Evolutionary conservation across 2,113 vertebrate species (phyloP).

Genomic region (Notarius lentiginosus): DNA sequence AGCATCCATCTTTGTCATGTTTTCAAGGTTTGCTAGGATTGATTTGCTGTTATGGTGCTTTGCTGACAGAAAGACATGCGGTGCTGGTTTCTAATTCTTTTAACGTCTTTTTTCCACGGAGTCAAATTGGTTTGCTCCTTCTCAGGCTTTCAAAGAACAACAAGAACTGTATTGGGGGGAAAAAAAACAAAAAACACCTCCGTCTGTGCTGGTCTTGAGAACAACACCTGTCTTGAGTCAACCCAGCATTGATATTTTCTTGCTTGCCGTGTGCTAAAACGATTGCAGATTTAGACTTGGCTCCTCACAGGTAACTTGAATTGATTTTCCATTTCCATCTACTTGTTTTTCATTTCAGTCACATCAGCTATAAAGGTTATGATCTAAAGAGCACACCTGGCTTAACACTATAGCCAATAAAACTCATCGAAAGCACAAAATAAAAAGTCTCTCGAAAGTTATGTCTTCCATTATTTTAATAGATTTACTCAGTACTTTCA

Average conservation of each 20-base stretch:
- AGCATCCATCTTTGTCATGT: constrained; percentile 17
- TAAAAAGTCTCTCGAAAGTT: too few species aligned
- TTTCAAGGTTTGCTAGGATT: neutral
- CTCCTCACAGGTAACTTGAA: constrained; percentile 29
- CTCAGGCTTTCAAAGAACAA: neutral
- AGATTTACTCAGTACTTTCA: neutral
- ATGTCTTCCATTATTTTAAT: neutral
- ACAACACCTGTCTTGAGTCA: neutral
- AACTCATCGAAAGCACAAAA: neutral
- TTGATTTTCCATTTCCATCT: constrained; percentile 39
- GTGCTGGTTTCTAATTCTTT: neutral
- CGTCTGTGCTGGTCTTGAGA: neutral
- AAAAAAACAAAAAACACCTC: neutral
- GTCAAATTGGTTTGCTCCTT: neutral
- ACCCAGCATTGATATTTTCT: neutral
- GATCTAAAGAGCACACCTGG: constrained; percentile 13
- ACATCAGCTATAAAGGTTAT: constrained; percentile 26
- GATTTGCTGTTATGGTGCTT: neutral
- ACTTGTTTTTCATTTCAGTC: constrained; percentile 39
- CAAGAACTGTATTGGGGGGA: neutral
- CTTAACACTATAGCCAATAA: neutral
- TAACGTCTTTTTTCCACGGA: neutral
- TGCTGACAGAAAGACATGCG: neutral
- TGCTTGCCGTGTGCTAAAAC: neutral
- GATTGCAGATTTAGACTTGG: constrained; percentile 16